phyloP scores from a whole-genome alignment of 2,113 vertebrate genomes.

The Pontoporia blainvillei region DNA sequence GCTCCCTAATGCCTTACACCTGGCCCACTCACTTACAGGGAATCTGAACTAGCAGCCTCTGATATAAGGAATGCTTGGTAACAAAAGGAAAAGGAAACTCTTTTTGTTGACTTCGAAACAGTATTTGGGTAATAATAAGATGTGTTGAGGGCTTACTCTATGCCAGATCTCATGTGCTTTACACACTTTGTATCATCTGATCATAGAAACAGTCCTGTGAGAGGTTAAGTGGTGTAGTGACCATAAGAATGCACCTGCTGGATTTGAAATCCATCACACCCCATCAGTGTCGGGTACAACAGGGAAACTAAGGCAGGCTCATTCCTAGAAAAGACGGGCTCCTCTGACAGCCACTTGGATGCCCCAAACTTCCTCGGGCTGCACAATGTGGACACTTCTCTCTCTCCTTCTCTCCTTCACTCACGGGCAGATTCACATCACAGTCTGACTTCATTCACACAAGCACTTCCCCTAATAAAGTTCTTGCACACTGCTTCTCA shows the following conservation, averaged over 20 bases:
- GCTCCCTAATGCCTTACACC: neutral
- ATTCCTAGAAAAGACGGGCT: neutral
- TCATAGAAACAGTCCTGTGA: neutral
- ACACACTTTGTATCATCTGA: neutral
- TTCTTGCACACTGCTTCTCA: neutral
- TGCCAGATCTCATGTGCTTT: neutral
- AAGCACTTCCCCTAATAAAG: no score
- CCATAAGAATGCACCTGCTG: neutral
- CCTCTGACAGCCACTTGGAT: neutral
- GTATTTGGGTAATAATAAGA: neutral
- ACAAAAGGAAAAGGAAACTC: neutral
- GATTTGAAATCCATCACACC: neutral
- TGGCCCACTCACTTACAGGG: neutral
- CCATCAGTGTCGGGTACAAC: no score
- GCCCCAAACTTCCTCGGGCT: neutral
- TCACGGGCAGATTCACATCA: rapidly evolving
- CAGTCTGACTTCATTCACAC: neutral
- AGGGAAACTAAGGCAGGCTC: neutral
- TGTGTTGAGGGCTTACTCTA: neutral
- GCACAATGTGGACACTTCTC: rapidly evolving
- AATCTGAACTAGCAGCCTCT: neutral
- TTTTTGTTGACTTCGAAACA: neutral
- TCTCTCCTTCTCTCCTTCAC: neutral
- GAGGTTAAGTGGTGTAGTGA: neutral
- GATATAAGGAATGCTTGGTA: neutral